Conservation (phyloP, 2,113 vertebrate genomes). For the Sander lucioperca region DNA sequence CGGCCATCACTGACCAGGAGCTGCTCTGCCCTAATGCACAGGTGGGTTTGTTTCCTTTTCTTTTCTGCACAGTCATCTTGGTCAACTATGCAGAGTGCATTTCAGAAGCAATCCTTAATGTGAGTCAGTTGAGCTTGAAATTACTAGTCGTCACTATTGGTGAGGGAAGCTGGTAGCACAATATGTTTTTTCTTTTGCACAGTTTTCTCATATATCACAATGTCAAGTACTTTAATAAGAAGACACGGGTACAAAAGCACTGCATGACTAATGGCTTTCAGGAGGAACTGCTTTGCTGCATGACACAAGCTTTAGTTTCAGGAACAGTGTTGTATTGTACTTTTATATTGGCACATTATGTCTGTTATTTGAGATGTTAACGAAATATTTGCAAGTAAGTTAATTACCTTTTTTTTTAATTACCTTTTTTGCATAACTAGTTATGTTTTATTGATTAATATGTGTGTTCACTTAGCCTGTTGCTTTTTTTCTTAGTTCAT, state of each 20-base stretch:
- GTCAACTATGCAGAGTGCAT: background rate
- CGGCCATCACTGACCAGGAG: slow-evolving; percentile 72
- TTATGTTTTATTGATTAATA: background rate
- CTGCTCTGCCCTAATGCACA: slow-evolving; percentile 84
- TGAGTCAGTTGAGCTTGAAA: slow-evolving; percentile 57
- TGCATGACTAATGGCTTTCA: background rate
- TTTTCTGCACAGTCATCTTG: slow-evolving; percentile 3
- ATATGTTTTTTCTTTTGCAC: slow-evolving; percentile 8
- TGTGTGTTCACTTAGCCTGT: background rate
- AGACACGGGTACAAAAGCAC: slow-evolving; percentile 2
- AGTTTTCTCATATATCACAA: background rate
- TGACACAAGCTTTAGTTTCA: background rate
- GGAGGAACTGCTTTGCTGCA: background rate
- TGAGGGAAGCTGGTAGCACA: slow-evolving; percentile 56
- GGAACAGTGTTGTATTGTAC: background rate
- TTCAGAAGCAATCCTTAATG: slow-evolving; percentile 35
- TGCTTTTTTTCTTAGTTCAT: background rate
- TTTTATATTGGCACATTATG: background rate
- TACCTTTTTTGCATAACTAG: background rate
- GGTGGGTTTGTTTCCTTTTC: slow-evolving; percentile 76
- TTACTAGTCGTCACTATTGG: slow-evolving; percentile 36
- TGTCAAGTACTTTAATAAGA: background rate
- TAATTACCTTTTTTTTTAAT: background rate
- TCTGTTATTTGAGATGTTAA: background rate
- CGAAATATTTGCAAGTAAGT: background rate